Conservation (phyloP, 1,140 invertebrate genomes). For the Zaprionus taronus region DNA sequence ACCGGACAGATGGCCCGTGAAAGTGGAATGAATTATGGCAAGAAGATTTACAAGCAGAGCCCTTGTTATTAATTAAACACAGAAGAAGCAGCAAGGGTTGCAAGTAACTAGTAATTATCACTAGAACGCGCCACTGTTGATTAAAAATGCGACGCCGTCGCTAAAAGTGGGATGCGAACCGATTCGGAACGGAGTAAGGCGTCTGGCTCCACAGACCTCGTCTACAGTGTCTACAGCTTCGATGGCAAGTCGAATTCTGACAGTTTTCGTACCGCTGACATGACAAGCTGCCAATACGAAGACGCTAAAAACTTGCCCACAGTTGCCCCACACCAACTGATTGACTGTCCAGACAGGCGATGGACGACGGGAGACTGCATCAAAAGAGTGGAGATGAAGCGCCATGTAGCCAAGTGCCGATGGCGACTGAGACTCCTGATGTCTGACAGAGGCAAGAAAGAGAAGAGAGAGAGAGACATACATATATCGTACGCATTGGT, state of each 20-base stretch:
- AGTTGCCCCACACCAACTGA: slow-evolving; percentile 39
- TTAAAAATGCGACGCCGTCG: slow-evolving; percentile 72
- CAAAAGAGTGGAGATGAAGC: slow-evolving; percentile 50
- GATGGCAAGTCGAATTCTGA: slow-evolving; percentile 66
- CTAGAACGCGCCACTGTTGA: slow-evolving; percentile 71
- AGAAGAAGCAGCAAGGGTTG: slow-evolving; percentile 5
- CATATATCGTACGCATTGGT: slow-evolving; percentile 35
- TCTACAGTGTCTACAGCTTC: slow-evolving; percentile 4
- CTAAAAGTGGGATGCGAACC: not conserved
- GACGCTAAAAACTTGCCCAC: slow-evolving; percentile 69
- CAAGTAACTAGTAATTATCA: slow-evolving; percentile 69
- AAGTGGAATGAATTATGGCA: slow-evolving; percentile 61
- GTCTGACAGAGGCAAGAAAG: slow-evolving; percentile 1
- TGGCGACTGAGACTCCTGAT: slow-evolving; percentile 14
- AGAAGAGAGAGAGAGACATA: slow-evolving; percentile 1
- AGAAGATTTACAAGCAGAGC: slow-evolving; percentile 37
- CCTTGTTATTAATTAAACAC: slow-evolving; percentile 67
- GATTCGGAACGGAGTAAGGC: slow-evolving; percentile 7
- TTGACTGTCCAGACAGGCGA: slow-evolving; percentile 42
- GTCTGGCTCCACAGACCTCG: not conserved
- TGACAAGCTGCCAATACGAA: slow-evolving; percentile 73
- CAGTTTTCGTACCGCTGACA: slow-evolving; percentile 73
- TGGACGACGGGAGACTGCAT: not conserved
- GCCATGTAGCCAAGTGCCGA: slow-evolving; percentile 59
- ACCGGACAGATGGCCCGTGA: not conserved